Base-by-base conservation (phyloP, 2,888 invertebrate genomes). In the Drosophila mercatorum region DNA sequence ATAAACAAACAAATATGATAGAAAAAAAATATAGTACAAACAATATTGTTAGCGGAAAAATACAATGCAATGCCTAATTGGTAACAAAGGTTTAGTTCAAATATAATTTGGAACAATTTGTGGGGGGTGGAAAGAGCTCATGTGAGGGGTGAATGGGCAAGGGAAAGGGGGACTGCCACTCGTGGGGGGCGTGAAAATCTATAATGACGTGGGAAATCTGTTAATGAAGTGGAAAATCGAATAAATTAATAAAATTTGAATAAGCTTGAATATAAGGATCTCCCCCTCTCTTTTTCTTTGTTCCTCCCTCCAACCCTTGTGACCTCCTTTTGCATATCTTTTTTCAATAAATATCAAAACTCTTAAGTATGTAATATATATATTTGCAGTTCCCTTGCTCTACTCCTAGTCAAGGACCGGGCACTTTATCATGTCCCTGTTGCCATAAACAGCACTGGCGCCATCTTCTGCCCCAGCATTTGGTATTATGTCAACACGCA, bases 391-490 rank as follows among this genome's bases (percentile, higher is more conserved):
- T 66, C 47, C 41, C 43, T 53, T 44, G 22, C 49, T 34, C 22
- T 49, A 10, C 49, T 40, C 10, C 22, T 28, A 72, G 75, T 57
- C 66, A 64, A 72, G 69, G 36, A 63, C 51, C 72, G n/a, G 52
- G 67, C 68, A 81, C 81, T 83, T 74, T 55, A 58, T 75, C 78
- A 74, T 74, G 70, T 31, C 11, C 60, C 55, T 44, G 17, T 17
- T 36, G 36, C 62, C 83, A 79, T 85, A 88, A 88, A 77, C 70
- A 68, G 59, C 43, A 60, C 52, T 83, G 89, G 89, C 89, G 89
- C 83, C 83, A 46, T 14, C 66, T 64, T 68, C 49, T 61, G 14
- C 53, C 43, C 58, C 51, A 51, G 46, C 71, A 70, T 46, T 57
- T 51, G 60, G 26, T 75, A 38, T 57, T 61, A 64, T 63, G 47